These are phyloP conservation scores for Hydrozoanthus gracilis DNA, from an alignment of 92 coral and sea anemone species.

Conservation along the genomic window DNA sequence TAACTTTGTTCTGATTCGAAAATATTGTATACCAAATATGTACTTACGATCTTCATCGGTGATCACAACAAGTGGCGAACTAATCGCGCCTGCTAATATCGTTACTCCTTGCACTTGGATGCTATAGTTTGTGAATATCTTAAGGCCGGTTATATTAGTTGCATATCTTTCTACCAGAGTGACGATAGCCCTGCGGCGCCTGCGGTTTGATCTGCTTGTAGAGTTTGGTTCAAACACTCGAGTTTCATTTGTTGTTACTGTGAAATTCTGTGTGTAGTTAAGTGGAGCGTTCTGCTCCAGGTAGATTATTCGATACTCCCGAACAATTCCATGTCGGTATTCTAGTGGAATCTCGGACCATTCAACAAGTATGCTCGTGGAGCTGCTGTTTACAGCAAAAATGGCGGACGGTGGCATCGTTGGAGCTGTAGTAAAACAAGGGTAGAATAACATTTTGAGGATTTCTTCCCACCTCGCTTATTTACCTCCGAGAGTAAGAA, in stretches of 20 bases:
- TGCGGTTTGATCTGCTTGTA: constrained; percentile 12
- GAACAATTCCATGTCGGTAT: constrained; percentile 50
- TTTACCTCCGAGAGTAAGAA: too few relatives aligned
- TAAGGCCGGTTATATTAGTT: constrained; percentile 58
- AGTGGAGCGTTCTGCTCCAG: constrained; percentile 4
- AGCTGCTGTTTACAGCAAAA: constrained; percentile 11
- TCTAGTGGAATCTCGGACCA: constrained; percentile 48
- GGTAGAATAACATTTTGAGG: too few relatives aligned
- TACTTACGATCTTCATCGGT: constrained; percentile 78
- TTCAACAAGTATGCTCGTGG: constrained; percentile 44
- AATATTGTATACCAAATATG: background rate
- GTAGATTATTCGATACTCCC: constrained; percentile 47
- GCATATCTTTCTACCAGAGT: constrained; percentile 35
- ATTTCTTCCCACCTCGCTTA: too few relatives aligned
- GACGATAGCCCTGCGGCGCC: constrained; percentile 8
- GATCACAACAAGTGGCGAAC: constrained; percentile 47
- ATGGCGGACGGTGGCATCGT: constrained; percentile 48
- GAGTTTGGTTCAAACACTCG: constrained; percentile 1
- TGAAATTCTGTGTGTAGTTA: constrained; percentile 27
- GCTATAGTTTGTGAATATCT: constrained; percentile 68
- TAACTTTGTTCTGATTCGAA: too few relatives aligned
- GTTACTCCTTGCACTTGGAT: constrained; percentile 62
- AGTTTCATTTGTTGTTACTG: constrained; percentile 27
- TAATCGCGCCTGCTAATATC: constrained; percentile 55
- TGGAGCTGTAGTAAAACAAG: constrained; percentile 32